Conservation (phyloP, 2,888 invertebrate species). For the Geophilus truncorum region DNA sequence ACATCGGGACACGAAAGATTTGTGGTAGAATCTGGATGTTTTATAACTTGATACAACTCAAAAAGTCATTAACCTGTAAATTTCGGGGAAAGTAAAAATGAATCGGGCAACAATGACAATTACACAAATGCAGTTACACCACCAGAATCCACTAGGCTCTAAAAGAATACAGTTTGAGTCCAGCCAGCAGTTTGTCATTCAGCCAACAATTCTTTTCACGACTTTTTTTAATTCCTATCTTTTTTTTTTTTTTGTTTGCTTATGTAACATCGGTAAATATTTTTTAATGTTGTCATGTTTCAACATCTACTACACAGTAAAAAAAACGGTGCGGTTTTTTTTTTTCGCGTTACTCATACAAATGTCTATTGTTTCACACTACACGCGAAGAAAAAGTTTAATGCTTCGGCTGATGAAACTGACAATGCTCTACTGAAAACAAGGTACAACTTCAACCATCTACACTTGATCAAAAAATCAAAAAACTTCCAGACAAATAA, state of each 20-base stretch:
- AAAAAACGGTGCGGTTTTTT: not conserved
- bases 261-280: not conserved
- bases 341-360: not conserved
- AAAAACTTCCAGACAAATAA: conserved; percentile 8
- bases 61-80: conserved; percentile 25
- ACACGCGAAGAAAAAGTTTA: not conserved
- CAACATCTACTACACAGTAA: not conserved
- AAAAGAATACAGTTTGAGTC: conserved; percentile 33
- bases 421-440: conserved; percentile 20
- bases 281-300: not conserved
- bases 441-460: conserved; percentile 1
- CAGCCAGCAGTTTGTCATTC: conserved; percentile 28
- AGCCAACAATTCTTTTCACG: not conserved
- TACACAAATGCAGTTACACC: conserved; percentile 32
- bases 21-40: conserved; percentile 25
- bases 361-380: not conserved
- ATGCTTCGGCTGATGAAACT: conserved; percentile 12
- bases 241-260: not conserved
- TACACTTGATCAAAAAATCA: conserved; percentile 8
- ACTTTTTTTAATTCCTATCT: not conserved
- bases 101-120: conserved; percentile 28
- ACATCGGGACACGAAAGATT: conserved; percentile 25
- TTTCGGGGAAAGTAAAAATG: conserved; percentile 14
- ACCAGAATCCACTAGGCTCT: conserved; percentile 34
- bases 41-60: conserved; percentile 14